Conservation (phyloP, 2,797 vertebrate genomes). For the Synanceia verrucosa region DNA sequence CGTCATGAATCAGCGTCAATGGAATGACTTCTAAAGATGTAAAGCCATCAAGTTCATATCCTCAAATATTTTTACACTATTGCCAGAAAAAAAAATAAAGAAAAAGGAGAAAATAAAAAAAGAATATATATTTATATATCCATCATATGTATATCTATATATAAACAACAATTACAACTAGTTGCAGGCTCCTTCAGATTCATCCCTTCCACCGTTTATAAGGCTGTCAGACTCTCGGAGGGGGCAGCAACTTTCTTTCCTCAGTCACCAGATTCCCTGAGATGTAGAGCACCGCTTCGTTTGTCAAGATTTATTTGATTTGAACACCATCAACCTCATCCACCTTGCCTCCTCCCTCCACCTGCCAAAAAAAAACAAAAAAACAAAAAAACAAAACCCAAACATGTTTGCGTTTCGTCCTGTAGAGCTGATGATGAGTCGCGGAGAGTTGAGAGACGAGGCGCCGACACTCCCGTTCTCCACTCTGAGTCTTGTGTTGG, state of each 20-base stretch:
- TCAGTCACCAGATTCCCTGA: slow-evolving; percentile 98
- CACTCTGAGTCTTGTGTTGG: slow-evolving; percentile 57
- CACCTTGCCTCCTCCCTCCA: slow-evolving; percentile 8
- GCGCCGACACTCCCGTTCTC: slow-evolving; percentile 17
- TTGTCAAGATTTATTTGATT: slow-evolving; percentile 77
- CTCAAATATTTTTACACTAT: slow-evolving; percentile 77
- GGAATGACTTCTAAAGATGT: slow-evolving; percentile 76
- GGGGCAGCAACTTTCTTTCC: slow-evolving; percentile 84
- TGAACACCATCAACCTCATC: slow-evolving; percentile 56
- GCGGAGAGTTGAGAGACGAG: slow-evolving; percentile 34
- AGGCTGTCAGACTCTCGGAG: slow-evolving; percentile 80
- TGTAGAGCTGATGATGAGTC: slow-evolving; percentile 42
- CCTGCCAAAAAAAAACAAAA: not conserved
- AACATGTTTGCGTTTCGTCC: slow-evolving; percentile 26
- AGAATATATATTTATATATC: slow-evolving; percentile 80
- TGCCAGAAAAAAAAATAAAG: slow-evolving; percentile 70
- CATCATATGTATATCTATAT: slow-evolving; percentile 83
- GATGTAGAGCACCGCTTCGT: slow-evolving; percentile 91
- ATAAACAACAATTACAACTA: slow-evolving; percentile 83
- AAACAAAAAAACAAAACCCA: too few relatives aligned
- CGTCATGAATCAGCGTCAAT: too few relatives aligned
- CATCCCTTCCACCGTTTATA: slow-evolving; percentile 71
- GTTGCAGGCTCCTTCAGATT: slow-evolving; percentile 77
- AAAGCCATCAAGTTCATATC: slow-evolving; percentile 70
- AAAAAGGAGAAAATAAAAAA: slow-evolving; percentile 65